phyloP scores from a whole-genome alignment of 2,797 vertebrate species.

The Echiichthys vipera region DNA sequence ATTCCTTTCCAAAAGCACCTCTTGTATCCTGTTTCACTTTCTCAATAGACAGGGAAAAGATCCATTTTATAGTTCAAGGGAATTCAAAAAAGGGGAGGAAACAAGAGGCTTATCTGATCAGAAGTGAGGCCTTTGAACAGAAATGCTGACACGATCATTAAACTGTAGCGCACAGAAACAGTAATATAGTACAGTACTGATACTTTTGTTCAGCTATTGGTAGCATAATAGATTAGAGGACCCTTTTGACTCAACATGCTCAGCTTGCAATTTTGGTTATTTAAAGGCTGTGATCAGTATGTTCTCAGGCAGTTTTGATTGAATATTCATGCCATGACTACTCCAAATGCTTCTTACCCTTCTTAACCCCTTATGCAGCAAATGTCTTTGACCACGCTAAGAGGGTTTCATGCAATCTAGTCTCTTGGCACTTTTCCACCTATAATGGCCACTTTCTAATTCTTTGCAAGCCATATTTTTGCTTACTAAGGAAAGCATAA shows the following conservation, averaged over 20 bases:
- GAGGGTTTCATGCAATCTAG: conserved; percentile 37
- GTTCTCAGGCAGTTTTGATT: conserved; percentile 70
- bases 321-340: conserved; percentile 79
- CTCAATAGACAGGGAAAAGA: conserved; percentile 55
- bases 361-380: conserved; percentile 61
- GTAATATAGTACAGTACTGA: conserved; percentile 70
- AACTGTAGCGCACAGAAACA: conserved; percentile 71
- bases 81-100: conserved; percentile 78
- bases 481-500: conserved; percentile 27
- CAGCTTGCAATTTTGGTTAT: conserved; percentile 76
- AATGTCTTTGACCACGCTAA: conserved; percentile 51
- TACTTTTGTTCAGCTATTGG: conserved; percentile 84
- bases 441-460: conserved; percentile 35
- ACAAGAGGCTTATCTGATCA: conserved; percentile 79
- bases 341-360: conserved; percentile 53
- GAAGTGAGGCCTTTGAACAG: conserved; percentile 81
- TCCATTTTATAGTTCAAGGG: conserved; percentile 81
- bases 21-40: conserved; percentile 64
- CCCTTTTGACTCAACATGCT: conserved; percentile 77
- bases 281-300: conserved; percentile 78
- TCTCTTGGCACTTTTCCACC: conserved; percentile 40
- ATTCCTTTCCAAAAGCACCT: conserved; percentile 65
- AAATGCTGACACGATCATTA: conserved; percentile 87
- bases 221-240: conserved; percentile 81
- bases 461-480: conserved; percentile 32